These are phyloP conservation scores for Trachops cirrhosus DNA, from an alignment of 2,797 vertebrate genomes.

Conservation along the genomic window DNA sequence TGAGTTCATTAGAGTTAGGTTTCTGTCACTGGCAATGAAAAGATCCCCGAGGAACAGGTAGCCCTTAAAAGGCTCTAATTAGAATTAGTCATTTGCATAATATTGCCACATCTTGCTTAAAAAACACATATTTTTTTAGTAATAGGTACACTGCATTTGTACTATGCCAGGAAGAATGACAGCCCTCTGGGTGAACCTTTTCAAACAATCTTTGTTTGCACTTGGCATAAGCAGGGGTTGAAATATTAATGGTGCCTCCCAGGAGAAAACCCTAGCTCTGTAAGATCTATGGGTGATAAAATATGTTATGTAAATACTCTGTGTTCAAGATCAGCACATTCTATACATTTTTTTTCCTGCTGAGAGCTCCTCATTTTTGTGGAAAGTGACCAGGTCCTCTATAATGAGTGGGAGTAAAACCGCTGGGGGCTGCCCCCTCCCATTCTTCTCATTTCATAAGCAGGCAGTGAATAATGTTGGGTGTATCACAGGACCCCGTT, in stretches of 20 bases:
- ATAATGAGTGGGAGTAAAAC: slow-evolving; percentile 24
- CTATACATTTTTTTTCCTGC: slow-evolving; percentile 41
- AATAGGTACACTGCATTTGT: neutral
- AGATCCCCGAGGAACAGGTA: neutral
- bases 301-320: slow-evolving; percentile 59
- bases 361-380: slow-evolving; percentile 56
- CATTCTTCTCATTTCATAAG: neutral
- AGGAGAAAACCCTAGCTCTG: slow-evolving; percentile 58
- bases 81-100: slow-evolving; percentile 38
- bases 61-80: neutral
- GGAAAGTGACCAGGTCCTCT: slow-evolving; percentile 35
- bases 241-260: slow-evolving; percentile 70
- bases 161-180: slow-evolving; percentile 40
- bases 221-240: slow-evolving; percentile 50
- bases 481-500: neutral
- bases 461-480: neutral
- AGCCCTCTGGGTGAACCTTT: slow-evolving; percentile 42
- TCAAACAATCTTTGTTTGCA: slow-evolving; percentile 65
- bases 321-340: slow-evolving; percentile 50
- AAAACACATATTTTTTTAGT: neutral
- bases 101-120: neutral
- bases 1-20: neutral
- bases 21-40: slow-evolving; percentile 17
- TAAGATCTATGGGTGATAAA: slow-evolving; percentile 57
- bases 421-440: neutral